Base-by-base conservation (phyloP, 2,113 vertebrate genomes). In the Heterochromis multidens region DNA sequence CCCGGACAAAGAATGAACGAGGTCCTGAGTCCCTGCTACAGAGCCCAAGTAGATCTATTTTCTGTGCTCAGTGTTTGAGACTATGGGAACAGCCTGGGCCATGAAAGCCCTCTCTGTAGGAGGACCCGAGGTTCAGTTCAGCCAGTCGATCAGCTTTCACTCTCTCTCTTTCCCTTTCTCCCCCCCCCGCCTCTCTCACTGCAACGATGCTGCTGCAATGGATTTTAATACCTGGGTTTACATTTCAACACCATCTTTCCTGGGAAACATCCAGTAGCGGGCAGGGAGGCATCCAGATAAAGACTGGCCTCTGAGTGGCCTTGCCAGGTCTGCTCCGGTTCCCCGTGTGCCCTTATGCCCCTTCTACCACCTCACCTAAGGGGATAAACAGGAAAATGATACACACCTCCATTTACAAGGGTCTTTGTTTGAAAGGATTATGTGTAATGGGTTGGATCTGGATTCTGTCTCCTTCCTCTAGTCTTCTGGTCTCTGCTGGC, bases 101-200 rank as follows among this genome's bases (percentile, higher is more conserved):
- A 95, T 95, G 92, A 96, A 96, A 95, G 95, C 88, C 67, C 31
- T 84, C 92, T 95, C 94, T 95, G 92, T 95, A 52, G 87, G 77
- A 13, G 63, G 40, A 85, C 62, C 52, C 6, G 74, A 87, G 87
- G 80, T 85, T 93, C 88, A 94, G 88, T 91, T 88, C 84, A 94
- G 89, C 85, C 90, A 90, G 87, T 89, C 27, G 31, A 89, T 95
- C 84, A 83, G 92, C 87, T 91, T 92, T 92, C 93, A 90, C 79
- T 90, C 87, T 82, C 87, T 80, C 77, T 58, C 76, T 60, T 86
- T 86, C 74, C 67, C 70, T 54, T 19, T n/a, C 43, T 79, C 35
- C 72, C 56, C 6, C 37, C 52, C 46, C 49, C 72, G 2, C 31
- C 57, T 60, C 3, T 2, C 83, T 77, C 67, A 31, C 77, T 78